Evolutionary conservation across 2,797 vertebrate genomes (phyloP).

Genomic region (Alosa sapidissima): DNA sequence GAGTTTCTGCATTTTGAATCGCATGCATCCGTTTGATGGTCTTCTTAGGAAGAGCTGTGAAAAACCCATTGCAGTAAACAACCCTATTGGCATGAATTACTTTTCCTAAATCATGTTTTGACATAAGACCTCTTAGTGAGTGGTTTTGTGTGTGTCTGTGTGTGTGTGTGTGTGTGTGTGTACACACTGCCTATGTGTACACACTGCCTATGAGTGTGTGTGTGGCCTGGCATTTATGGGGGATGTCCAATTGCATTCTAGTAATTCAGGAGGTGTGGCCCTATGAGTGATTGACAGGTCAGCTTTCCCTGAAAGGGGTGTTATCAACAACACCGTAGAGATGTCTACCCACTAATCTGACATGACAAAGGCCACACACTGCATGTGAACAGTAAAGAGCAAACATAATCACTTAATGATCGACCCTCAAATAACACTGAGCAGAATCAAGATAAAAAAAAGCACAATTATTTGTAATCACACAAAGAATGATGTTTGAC

Average conservation of each 20-base stretch:
- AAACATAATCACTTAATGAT: conserved; percentile 46
- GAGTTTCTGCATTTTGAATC: too few species aligned
- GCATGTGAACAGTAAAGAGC: conserved; percentile 27
- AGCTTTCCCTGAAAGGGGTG: conserved; percentile 27
- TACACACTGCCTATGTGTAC: neutral
- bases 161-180: neutral
- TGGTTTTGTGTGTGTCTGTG: neutral
- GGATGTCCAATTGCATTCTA: conserved; percentile 22
- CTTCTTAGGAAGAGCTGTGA: too few species aligned
- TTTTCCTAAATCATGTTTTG: too few species aligned
- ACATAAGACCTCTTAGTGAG: too few species aligned
- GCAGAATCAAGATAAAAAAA: conserved; percentile 29
- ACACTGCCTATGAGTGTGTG: neutral
- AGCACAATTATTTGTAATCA: conserved; percentile 2
- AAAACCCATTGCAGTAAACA: too few species aligned
- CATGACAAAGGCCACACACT: conserved; percentile 40
- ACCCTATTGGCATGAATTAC: too few species aligned
- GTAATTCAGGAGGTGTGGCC: conserved; percentile 37
- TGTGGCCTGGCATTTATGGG: conserved; percentile 13
- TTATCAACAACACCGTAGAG: conserved; percentile 31
- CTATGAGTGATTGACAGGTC: conserved; percentile 22
- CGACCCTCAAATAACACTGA: neutral
- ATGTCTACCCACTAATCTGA: conserved; percentile 41
- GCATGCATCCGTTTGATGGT: too few species aligned
- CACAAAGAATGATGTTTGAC: neutral